Evolutionary conservation across 2,888 invertebrate species (phyloP).

Genomic region (Tortrix viridana): DNA sequence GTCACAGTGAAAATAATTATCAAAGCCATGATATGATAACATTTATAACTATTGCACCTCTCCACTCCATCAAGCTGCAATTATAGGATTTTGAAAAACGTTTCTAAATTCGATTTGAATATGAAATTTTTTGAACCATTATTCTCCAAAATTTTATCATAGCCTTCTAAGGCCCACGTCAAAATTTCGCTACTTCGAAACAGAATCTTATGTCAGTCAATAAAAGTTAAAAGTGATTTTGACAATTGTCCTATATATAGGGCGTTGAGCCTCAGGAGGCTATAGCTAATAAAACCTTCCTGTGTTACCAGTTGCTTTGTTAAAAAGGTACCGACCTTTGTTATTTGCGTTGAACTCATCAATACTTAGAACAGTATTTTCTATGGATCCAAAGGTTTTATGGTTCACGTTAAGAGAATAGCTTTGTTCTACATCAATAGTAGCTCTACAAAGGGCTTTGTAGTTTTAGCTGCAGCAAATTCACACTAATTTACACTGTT

Average conservation of each 20-base stretch:
- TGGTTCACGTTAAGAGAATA: not conserved
- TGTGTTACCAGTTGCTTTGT: constrained; percentile 1
- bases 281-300: not conserved
- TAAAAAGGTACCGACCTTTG: not conserved
- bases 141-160: not conserved
- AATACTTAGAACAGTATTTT: constrained; percentile 8
- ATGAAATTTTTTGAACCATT: not conserved
- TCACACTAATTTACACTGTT: constrained; percentile 10
- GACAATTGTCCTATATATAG: no score
- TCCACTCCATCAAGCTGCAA: no score
- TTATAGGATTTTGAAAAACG: no score
- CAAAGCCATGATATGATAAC: not conserved
- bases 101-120: no score
- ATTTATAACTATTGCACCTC: no score
- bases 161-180: no score
- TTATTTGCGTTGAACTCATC: constrained; percentile 16
- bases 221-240: no score
- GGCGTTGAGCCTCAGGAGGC: no score
- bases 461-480: constrained; percentile 18
- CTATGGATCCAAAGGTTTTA: constrained; percentile 7
- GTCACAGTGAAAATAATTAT: not conserved
- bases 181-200: no score
- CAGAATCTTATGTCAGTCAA: no score
- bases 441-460: constrained; percentile 6
- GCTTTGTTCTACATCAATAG: constrained; percentile 21